These are phyloP conservation scores for Sebastes baramenuke DNA, from an alignment of 2,797 vertebrate species.

Conservation along the genomic window DNA sequence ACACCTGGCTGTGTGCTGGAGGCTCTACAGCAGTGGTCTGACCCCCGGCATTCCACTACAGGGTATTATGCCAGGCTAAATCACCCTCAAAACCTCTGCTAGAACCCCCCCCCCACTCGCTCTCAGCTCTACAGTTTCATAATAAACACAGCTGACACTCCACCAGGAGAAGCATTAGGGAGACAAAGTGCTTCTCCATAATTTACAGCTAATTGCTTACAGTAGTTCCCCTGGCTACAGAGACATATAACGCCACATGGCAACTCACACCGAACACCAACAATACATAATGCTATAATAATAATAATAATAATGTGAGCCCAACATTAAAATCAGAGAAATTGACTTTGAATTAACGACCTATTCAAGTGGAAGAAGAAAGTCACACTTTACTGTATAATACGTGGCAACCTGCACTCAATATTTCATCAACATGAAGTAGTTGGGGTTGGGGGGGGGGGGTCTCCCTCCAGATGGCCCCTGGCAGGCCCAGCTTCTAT, in stretches of 20 bases:
- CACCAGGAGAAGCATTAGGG: conserved; percentile 15
- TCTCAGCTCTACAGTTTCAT: conserved; percentile 38
- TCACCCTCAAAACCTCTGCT: conserved; percentile 19
- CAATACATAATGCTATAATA: conserved; percentile 14
- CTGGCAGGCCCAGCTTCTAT: conserved; percentile 24
- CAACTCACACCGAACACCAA: conserved; percentile 13
- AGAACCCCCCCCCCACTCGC: not conserved
- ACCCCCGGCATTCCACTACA: conserved; percentile 29
- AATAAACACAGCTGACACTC: conserved; percentile 65
- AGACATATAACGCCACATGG: conserved; percentile 2
- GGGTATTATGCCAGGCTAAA: conserved; percentile 46
- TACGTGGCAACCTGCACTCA: not conserved
- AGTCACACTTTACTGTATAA: not conserved
- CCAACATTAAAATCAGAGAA: not conserved
- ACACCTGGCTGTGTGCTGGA: conserved; percentile 50
- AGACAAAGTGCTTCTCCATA: conserved; percentile 26
- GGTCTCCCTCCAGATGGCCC: conserved; percentile 14
- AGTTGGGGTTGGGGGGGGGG: not conserved
- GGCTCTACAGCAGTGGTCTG: conserved; percentile 2
- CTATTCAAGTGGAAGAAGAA: conserved; percentile 5
- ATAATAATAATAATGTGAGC: not conserved
- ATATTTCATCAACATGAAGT: conserved; percentile 26
- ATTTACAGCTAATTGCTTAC: conserved; percentile 49
- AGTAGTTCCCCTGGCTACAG: conserved; percentile 38
- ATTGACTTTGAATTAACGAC: conserved; percentile 1